Evolutionary conservation across 2,797 vertebrate species (phyloP), one percentile per base, ranked within the genome.

Genomic region (Atherinosoma microstoma): DNA sequence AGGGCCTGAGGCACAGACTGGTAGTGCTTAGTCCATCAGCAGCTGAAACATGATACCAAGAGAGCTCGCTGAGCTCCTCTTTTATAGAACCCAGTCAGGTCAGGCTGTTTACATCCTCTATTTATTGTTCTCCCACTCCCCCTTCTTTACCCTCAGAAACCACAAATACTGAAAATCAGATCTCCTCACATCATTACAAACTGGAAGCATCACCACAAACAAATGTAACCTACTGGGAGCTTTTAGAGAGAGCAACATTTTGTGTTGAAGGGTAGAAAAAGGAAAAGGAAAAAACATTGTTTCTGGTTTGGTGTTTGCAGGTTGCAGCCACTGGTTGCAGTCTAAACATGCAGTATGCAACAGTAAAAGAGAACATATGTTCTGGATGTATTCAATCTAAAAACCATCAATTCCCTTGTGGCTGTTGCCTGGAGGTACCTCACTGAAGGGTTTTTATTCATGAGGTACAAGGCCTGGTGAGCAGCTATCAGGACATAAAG

Each of bases 21-120:
- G 88, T 92, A 91, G 87, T 91, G 90, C 84, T 93, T 89, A 92
- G 90, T 91, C 85, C 91, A 92, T 93, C 91, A 92, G 87, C 79
- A 63, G 79, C 85, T 93, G 93, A 93, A 95, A 95, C 87, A 78
- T 71, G 90, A 93, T 81, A 92, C 91, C 78, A 80, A 76, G 80
- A 81, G 87, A 88, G 84, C 84, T 64, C 6, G 5, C 86, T 89
- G 86, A 88, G 88, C 84, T 90, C 77, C 79, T 82, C 83, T 91
- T 93, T 92, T 92, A 93, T 91, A 82, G 75, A 77, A 75, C 83
- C 70, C 71, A 89, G 77, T 84, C 87, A 86, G 84, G 89, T 85
- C 86, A 89, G 87, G 64, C 62, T 91, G 88, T 93, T 93, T 88
- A 86, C 88, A 84, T 87, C 79, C 85, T 84, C 80, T 87, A 78